These are phyloP conservation scores for Malthinus seriepunctatus DNA, from an alignment of 2,888 invertebrate species.

Conservation along the genomic window DNA sequence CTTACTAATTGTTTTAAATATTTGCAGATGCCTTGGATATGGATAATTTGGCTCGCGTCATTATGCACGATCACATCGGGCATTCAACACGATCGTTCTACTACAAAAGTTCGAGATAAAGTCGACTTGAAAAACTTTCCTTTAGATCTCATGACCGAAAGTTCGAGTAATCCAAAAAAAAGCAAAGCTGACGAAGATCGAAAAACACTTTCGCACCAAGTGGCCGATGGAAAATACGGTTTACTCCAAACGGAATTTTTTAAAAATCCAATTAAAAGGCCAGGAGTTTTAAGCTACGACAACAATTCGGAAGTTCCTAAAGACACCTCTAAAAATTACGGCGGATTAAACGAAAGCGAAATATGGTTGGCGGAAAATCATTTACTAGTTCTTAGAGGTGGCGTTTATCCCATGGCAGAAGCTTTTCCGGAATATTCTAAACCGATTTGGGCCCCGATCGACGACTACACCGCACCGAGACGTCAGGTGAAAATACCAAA, in stretches of 20 bases:
- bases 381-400: conserved; percentile 80
- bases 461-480: conserved; percentile 80
- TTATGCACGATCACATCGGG: conserved; percentile 56
- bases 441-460: conserved; percentile 75
- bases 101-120: not conserved
- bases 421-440: conserved; percentile 56
- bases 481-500: conserved; percentile 84
- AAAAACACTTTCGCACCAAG: conserved; percentile 87
- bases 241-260: conserved; percentile 86
- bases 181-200: conserved; percentile 68
- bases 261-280: conserved; percentile 69
- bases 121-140: conserved; percentile 2
- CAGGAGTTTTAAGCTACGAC: conserved; percentile 79
- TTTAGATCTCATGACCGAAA: conserved; percentile 17
- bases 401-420: conserved; percentile 60
- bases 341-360: conserved; percentile 81
- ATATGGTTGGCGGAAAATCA: conserved; percentile 92
- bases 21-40: conserved; percentile 21
- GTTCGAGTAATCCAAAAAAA: conserved; percentile 21
- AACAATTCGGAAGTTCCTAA: conserved; percentile 79
- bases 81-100: conserved; percentile 28
- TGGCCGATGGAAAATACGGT: conserved; percentile 88
- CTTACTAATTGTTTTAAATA: conserved; percentile 8
- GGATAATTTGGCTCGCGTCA: conserved; percentile 27
- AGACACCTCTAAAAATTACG: conserved; percentile 78